Evolutionary conservation across 2,797 vertebrate genomes (phyloP).

Genomic region (Lindbergichthys nudifrons): DNA sequence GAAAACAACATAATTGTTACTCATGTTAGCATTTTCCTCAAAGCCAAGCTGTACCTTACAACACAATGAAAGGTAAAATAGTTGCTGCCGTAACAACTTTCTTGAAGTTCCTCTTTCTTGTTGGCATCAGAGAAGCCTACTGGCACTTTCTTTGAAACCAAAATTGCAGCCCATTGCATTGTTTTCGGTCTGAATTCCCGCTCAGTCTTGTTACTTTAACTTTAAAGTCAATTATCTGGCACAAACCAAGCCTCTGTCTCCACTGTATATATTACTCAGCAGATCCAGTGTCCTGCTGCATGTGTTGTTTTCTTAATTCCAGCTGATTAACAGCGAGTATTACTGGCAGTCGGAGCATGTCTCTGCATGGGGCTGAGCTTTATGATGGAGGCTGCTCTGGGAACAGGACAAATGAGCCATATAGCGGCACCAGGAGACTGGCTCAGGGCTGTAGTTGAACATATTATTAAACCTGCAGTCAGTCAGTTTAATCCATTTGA

Average conservation of each 20-base stretch:
- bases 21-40: not conserved
- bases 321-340: conserved; percentile 60
- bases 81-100: not conserved
- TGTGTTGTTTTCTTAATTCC: conserved; percentile 61
- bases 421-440: conserved; percentile 61
- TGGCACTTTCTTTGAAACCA: not conserved
- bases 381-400: conserved; percentile 70
- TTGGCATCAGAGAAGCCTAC: not conserved
- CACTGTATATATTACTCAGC: conserved; percentile 26
- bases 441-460: conserved; percentile 55
- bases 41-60: not conserved
- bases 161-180: not conserved
- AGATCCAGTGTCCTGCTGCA: conserved; percentile 42
- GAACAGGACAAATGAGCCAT: conserved; percentile 76
- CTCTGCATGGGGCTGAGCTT: conserved; percentile 74
- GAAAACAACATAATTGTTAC: not conserved
- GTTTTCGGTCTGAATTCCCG: not conserved
- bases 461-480: conserved; percentile 69
- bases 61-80: not conserved
- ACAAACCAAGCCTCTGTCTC: conserved; percentile 11
- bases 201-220: conserved; percentile 12
- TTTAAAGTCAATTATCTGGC: conserved; percentile 22
- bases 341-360: conserved; percentile 66
- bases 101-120: not conserved
- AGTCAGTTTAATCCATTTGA: conserved; percentile 66